A percentile compares a stretch with the other conserved stretches of the same genome.
These are phyloP conservation scores for Drosophila bocki DNA, from an alignment of 1,140 invertebrate genomes.

Conservation along the genomic window DNA sequence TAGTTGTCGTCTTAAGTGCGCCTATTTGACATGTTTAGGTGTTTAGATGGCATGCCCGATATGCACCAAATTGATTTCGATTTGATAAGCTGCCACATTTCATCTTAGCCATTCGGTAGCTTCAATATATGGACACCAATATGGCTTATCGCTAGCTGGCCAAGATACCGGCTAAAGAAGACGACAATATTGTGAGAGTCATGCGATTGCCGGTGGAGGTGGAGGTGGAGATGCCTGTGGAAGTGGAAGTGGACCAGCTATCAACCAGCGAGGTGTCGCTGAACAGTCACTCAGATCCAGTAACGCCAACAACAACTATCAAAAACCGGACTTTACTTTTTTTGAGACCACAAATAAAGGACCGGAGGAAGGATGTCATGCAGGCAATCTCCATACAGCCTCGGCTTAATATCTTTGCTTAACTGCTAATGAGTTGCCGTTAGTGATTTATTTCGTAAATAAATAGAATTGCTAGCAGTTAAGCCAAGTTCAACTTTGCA, in stretches of 20 bases:
- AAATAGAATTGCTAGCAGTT: slow-evolving; percentile 81
- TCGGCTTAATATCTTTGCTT: slow-evolving; percentile 74
- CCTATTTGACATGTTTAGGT: slow-evolving; percentile 80
- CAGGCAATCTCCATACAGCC: slow-evolving; percentile 66
- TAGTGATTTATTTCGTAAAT: slow-evolving; percentile 83
- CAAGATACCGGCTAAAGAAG: slow-evolving; percentile 35
- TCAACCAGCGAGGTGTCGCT: slow-evolving; percentile 48
- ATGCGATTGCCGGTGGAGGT: slow-evolving; percentile 22
- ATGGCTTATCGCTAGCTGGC: slow-evolving; percentile 28
- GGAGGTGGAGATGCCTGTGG: slow-evolving; percentile 3
- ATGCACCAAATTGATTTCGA: slow-evolving; percentile 72
- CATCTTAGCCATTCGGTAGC: slow-evolving; percentile 61
- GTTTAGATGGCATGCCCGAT: slow-evolving; percentile 73
- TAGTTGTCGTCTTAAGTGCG: slow-evolving; percentile 73
- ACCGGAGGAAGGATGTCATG: slow-evolving; percentile 68
- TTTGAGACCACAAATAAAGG: slow-evolving; percentile 21
- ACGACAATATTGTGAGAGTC: slow-evolving; percentile 31
- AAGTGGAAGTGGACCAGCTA: slow-evolving; percentile 34
- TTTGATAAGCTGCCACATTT: slow-evolving; percentile 65
- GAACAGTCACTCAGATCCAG: slow-evolving; percentile 40
- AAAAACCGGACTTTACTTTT: slow-evolving; percentile 34
- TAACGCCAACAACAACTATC: slow-evolving; percentile 27
- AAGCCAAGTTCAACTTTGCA: slow-evolving; percentile 63
- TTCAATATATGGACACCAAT: slow-evolving; percentile 53
- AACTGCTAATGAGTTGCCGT: slow-evolving; percentile 83